These are phyloP conservation scores for Palythoa grandiflora DNA, from an alignment of 92 coral and sea anemone genomes.

Conservation along the genomic window DNA sequence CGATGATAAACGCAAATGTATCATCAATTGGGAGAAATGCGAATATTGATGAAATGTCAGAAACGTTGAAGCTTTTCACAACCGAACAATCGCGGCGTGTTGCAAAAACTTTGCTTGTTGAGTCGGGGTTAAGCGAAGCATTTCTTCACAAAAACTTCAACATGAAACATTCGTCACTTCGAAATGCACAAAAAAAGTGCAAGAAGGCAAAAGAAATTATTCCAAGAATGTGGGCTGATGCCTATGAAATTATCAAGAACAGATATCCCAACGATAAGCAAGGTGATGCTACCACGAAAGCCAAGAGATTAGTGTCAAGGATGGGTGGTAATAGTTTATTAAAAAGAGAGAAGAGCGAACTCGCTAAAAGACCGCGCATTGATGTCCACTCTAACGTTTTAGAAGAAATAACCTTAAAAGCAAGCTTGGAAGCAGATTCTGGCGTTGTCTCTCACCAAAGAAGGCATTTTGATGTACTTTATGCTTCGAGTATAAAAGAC, in stretches of 20 bases:
- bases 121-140: slow-evolving; percentile 7
- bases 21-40: not conserved
- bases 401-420: not conserved
- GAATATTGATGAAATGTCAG: slow-evolving; percentile 2
- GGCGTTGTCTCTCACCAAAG: not conserved
- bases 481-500: not conserved
- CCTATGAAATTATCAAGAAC: slow-evolving; percentile 17
- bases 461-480: not conserved
- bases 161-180: not conserved
- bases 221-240: slow-evolving; percentile 27
- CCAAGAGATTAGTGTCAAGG: not conserved
- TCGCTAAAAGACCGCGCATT: not conserved
- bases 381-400: not conserved
- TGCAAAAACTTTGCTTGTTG: slow-evolving; percentile 1
- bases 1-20: not conserved
- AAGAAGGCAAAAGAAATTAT: not conserved
- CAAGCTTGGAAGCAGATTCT: slow-evolving; percentile 3
- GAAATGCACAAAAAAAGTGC: no score
- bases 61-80: not conserved
- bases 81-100: slow-evolving; percentile 2
- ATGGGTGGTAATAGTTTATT: not conserved
- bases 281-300: slow-evolving; percentile 8
- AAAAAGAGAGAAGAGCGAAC: not conserved
- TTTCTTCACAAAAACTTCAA: slow-evolving; percentile 7
- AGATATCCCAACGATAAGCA: not conserved